Conservation (phyloP, 2,797 vertebrate species). For the Falco columbarius region DNA sequence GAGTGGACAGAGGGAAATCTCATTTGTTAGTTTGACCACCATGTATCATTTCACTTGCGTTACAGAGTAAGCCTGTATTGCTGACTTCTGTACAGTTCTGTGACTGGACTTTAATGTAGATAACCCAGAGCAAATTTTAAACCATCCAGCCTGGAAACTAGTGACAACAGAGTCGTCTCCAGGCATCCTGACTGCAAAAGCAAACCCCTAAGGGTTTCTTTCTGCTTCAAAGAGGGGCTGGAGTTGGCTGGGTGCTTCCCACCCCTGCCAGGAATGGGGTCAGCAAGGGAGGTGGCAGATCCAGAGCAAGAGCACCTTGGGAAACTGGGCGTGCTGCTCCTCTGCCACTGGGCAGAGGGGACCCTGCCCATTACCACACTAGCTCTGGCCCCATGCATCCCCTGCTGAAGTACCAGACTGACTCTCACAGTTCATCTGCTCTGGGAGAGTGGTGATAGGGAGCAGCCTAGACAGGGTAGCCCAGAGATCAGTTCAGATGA, state of each 20-base stretch:
- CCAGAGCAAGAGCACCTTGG: neutral
- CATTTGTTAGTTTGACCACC: neutral
- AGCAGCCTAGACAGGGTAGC: neutral
- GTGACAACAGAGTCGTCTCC: neutral
- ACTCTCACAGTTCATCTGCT: neutral
- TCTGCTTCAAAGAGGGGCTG: neutral
- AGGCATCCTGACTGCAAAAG: neutral
- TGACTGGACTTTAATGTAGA: neutral
- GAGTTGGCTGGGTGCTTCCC: neutral
- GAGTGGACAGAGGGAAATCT: neutral
- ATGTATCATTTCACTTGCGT: neutral
- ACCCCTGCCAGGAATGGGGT: neutral
- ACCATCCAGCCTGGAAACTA: neutral
- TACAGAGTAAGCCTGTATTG: neutral
- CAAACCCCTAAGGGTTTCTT: neutral
- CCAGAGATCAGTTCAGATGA: neutral
- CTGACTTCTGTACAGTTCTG: neutral
- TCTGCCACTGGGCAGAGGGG: neutral
- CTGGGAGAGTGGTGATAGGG: neutral
- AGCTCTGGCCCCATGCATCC: neutral
- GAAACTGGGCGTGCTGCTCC: neutral
- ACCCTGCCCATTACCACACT: neutral
- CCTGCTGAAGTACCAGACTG: neutral
- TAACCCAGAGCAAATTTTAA: neutral
- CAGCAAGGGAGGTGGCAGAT: neutral